phyloP scores from a whole-genome alignment of 2,888 invertebrate species.

The Conops quadrifasciatus region DNA sequence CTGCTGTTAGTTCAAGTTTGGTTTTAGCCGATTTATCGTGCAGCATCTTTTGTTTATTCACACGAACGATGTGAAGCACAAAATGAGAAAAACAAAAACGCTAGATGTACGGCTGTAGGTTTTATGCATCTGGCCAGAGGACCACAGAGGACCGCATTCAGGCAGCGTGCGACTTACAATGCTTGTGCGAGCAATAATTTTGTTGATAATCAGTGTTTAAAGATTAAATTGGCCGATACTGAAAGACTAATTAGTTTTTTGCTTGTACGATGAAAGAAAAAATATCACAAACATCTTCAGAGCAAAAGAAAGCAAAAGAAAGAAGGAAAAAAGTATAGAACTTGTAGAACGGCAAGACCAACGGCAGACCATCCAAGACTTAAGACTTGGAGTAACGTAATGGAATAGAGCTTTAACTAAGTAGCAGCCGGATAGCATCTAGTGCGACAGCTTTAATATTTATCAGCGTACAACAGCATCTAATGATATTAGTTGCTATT shows the following conservation, averaged over 20 bases:
- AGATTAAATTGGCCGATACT: conserved; percentile 13
- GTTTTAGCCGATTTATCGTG: conserved; percentile 12
- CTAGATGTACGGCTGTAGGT: neutral
- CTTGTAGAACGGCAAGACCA: too few species aligned
- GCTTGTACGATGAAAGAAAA: neutral
- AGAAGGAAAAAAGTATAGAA: too few species aligned
- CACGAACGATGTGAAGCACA: conserved; percentile 9
- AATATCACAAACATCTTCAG: neutral
- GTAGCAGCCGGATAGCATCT: too few species aligned
- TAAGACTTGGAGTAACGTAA: too few species aligned
- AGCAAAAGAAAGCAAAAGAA: too few species aligned
- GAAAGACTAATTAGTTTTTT: conserved; percentile 11
- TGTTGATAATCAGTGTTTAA: conserved; percentile 12
- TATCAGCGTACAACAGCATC: too few species aligned
- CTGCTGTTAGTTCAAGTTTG: neutral
- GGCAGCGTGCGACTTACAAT: neutral
- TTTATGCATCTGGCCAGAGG: neutral
- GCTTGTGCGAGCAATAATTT: neutral
- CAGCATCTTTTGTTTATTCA: conserved; percentile 29
- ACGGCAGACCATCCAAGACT: too few species aligned
- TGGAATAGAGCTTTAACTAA: too few species aligned
- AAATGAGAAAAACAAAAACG: neutral
- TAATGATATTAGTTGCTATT: too few species aligned
- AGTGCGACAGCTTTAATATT: too few species aligned
- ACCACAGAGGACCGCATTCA: neutral